phyloP scores from a whole-genome alignment of 1,140 invertebrate genomes.

The Ips nitidus region DNA sequence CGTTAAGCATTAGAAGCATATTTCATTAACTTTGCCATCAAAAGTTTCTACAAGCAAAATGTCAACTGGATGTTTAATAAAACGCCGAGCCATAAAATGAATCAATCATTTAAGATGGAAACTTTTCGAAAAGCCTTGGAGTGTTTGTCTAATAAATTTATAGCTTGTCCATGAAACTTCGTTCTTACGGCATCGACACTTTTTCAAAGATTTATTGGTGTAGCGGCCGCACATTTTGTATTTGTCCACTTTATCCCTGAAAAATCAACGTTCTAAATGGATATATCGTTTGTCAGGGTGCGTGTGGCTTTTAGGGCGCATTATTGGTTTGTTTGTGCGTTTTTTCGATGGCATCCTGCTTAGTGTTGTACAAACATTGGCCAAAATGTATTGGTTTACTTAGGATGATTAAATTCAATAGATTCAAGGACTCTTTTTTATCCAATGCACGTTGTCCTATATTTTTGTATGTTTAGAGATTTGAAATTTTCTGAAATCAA shows the following conservation, averaged over 20 bases:
- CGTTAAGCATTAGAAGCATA: too few species aligned
- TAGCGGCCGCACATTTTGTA: slow-evolving; percentile 21
- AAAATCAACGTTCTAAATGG: slow-evolving; percentile 25
- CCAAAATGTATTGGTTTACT: too few species aligned
- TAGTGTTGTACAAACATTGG: too few species aligned
- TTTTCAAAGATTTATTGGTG: slow-evolving; percentile 20
- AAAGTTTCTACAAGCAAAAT: too few species aligned
- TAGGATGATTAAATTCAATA: too few species aligned
- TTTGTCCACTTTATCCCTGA: slow-evolving; percentile 25
- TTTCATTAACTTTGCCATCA: too few species aligned
- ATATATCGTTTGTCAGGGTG: slow-evolving; percentile 18
- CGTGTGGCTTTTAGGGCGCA: neutral
- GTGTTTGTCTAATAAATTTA: slow-evolving; percentile 25
- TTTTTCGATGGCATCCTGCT: too few species aligned
- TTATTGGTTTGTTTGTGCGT: slow-evolving; percentile 8
- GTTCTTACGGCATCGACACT: slow-evolving; percentile 21
- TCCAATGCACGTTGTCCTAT: too few species aligned
- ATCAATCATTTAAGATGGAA: slow-evolving; percentile 15
- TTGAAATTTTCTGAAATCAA: too few species aligned
- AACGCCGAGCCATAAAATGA: neutral
- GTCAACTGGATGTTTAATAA: too few species aligned
- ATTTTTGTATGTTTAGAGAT: too few species aligned
- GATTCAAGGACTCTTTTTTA: too few species aligned
- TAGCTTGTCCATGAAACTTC: slow-evolving; percentile 23
- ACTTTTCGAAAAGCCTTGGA: slow-evolving; percentile 9